Conservation (phyloP, 2,797 vertebrate species). For the Cirrhinus molitorella region DNA sequence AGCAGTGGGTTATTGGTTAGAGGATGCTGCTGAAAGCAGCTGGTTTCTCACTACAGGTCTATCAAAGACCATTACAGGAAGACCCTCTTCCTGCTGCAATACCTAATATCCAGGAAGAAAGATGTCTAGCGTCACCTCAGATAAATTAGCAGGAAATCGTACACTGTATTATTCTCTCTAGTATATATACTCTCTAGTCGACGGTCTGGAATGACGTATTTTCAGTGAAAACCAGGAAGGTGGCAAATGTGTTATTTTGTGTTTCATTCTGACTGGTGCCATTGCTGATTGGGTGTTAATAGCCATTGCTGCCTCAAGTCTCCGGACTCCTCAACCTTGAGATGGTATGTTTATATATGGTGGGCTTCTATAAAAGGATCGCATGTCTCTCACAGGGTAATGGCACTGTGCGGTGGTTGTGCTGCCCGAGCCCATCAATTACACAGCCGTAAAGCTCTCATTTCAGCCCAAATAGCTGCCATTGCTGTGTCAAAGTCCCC, state of each 20-base stretch:
- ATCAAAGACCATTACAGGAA: slow-evolving; percentile 33
- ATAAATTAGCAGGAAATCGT: neutral
- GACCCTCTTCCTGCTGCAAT: slow-evolving; percentile 12
- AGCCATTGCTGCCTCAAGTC: slow-evolving; percentile 78
- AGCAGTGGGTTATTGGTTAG: slow-evolving; percentile 37
- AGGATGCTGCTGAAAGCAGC: slow-evolving; percentile 36
- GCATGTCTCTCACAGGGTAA: slow-evolving; percentile 52
- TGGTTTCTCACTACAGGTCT: neutral
- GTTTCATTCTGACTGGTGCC: slow-evolving; percentile 73
- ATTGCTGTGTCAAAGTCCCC: slow-evolving; percentile 49
- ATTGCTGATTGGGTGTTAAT: slow-evolving; percentile 77
- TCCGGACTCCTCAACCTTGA: slow-evolving; percentile 79
- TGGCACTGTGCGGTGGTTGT: slow-evolving; percentile 49
- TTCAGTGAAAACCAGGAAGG: neutral
- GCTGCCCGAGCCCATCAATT: slow-evolving; percentile 43
- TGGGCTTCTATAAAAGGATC: slow-evolving; percentile 66
- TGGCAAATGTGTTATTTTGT: slow-evolving; percentile 62
- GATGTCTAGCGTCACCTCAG: neutral
- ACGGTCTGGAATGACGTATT: neutral
- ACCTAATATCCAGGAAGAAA: slow-evolving; percentile 14
- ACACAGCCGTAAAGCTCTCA: slow-evolving; percentile 56
- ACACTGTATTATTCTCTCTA: slow-evolving; percentile 16
- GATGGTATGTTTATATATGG: slow-evolving; percentile 66
- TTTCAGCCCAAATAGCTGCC: slow-evolving; percentile 44
- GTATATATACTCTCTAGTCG: neutral